A percentile compares a stretch with the other conserved stretches of the same genome.
Evolutionary conservation across 2,888 invertebrate genomes (phyloP).

Genomic region (Xylocampa areola): DNA sequence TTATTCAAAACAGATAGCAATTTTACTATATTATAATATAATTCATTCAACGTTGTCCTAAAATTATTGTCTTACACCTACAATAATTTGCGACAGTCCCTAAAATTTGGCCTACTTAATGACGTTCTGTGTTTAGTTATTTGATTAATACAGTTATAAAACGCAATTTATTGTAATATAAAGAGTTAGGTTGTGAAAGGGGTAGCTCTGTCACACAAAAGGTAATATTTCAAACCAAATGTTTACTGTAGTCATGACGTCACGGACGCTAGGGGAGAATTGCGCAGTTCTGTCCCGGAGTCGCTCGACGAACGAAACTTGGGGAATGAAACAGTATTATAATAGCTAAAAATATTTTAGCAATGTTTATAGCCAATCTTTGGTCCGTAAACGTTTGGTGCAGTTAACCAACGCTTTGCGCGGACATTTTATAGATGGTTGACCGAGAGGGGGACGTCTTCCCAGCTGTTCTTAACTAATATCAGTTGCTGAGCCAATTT

Average conservation of each 20-base stretch:
- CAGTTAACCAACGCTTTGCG: too few species aligned
- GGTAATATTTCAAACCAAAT: neutral
- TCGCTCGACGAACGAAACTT: too few species aligned
- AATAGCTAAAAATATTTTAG: too few species aligned
- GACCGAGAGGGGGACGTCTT: too few species aligned
- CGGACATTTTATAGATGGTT: too few species aligned
- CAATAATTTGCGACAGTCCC: conserved; percentile 11
- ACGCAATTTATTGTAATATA: neutral
- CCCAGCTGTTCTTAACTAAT: too few species aligned
- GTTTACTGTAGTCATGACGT: neutral
- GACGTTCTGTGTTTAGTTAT: too few species aligned
- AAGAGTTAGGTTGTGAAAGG: neutral
- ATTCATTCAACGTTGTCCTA: conserved; percentile 1
- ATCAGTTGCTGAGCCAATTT: too few species aligned
- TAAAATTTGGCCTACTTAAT: conserved; percentile 5
- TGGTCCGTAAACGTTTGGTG: too few species aligned
- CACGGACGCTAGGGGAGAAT: neutral
- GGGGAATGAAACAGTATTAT: too few species aligned
- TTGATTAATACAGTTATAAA: neutral
- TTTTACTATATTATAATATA: conserved; percentile 19
- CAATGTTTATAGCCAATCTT: too few species aligned
- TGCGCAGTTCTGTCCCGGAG: too few species aligned
- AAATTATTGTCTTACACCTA: conserved; percentile 11
- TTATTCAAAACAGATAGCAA: conserved; percentile 2
- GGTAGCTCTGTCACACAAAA: neutral